These are phyloP conservation scores for Temnothorax unifasciatus DNA, from an alignment of 2,888 invertebrate genomes.

Conservation along the genomic window DNA sequence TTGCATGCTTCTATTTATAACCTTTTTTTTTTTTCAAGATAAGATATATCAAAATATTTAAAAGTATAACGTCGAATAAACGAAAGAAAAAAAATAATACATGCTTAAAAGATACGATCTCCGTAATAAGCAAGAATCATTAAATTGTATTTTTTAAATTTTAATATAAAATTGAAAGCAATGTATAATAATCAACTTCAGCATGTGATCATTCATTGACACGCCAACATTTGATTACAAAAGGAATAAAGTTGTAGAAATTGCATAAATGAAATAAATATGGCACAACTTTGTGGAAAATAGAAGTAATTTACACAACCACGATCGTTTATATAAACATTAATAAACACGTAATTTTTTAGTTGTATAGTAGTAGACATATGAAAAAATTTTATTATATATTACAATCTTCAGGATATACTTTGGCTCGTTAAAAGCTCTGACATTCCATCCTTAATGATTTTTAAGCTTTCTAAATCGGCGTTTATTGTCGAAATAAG, in stretches of 20 bases:
- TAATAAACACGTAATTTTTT: conserved; percentile 17
- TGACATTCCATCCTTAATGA: conserved; percentile 93
- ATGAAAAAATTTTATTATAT: conserved; percentile 54
- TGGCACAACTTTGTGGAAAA: conserved; percentile 29
- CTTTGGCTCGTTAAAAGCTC: conserved; percentile 85
- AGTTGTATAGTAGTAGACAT: conserved; percentile 16
- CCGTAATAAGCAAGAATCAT: conserved; percentile 53
- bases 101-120: conserved; percentile 20
- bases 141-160: conserved; percentile 39
- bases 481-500: conserved; percentile 93
- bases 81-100: conserved; percentile 10
- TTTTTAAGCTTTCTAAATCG: conserved; percentile 92
- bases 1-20: conserved; percentile 2
- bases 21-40: conserved; percentile 13
- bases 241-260: conserved; percentile 20
- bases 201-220: background rate
- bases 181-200: background rate
- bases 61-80: background rate
- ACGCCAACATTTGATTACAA: conserved; percentile 49
- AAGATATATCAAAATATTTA: conserved; percentile 14
- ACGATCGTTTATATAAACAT: conserved; percentile 1
- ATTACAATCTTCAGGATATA: conserved; percentile 77
- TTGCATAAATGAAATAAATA: conserved; percentile 30
- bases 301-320: conserved; percentile 18
- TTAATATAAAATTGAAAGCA: conserved; percentile 5